Percentiles rank a stretch among this genome's conserved stretches.
Evolutionary conservation across 2,113 vertebrate species (phyloP).

Genomic region (Sapayoa aenigma): DNA sequence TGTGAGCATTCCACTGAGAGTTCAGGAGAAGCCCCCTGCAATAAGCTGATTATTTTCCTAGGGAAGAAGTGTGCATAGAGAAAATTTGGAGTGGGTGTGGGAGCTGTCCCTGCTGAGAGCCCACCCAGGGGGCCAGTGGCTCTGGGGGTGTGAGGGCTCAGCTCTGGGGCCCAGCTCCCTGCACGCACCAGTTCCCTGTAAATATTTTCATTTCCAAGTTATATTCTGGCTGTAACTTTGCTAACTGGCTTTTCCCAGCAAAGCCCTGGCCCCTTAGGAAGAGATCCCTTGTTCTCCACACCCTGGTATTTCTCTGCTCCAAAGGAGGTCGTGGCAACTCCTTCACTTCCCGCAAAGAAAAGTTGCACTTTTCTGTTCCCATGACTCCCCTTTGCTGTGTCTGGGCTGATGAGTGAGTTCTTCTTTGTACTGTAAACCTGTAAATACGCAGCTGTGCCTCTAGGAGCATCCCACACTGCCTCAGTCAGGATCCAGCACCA

Average conservation of each 20-base stretch:
- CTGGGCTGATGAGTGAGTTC: slow-evolving; percentile 10
- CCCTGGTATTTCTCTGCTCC: background rate
- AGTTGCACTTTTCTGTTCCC: slow-evolving; percentile 48
- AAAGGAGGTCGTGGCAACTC: background rate
- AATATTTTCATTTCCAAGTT: slow-evolving; percentile 17
- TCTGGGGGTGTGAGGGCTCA: background rate
- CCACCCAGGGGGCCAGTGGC: background rate
- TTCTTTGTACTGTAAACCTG: slow-evolving; percentile 59
- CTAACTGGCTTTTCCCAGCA: slow-evolving; percentile 27
- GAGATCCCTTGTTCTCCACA: background rate
- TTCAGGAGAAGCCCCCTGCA: background rate
- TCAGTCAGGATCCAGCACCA: slow-evolving; percentile 17
- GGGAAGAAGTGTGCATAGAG: background rate
- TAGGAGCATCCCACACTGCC: slow-evolving; percentile 33
- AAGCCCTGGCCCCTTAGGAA: background rate
- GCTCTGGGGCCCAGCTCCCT: background rate
- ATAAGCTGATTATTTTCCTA: background rate
- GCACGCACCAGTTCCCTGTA: background rate
- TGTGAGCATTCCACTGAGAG: background rate
- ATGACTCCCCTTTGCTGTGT: background rate
- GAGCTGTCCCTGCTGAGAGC: background rate
- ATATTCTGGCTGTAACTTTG: slow-evolving; percentile 43
- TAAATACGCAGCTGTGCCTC: slow-evolving; percentile 72
- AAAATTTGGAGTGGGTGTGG: background rate
- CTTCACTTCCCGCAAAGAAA: slow-evolving; percentile 34